These are phyloP conservation scores for Halcyon senegalensis DNA, from an alignment of 2,113 vertebrate species.

Conservation along the genomic window DNA sequence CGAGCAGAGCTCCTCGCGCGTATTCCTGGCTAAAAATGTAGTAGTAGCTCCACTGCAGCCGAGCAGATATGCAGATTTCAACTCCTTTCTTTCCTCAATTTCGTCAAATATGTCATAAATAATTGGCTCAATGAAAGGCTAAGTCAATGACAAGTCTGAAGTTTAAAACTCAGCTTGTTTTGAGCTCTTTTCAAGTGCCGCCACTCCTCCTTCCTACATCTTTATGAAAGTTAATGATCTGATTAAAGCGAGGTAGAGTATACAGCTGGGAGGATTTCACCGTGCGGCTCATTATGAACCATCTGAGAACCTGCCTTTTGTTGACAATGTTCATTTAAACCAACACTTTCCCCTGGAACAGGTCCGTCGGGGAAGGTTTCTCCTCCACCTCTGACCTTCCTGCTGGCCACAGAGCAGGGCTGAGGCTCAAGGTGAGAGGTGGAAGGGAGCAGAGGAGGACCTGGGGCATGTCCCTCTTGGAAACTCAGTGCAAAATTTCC, in stretches of 20 bases:
- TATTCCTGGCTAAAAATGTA: not conserved
- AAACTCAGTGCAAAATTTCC: not conserved
- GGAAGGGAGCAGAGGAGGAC: not conserved
- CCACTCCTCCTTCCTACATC: constrained; percentile 65
- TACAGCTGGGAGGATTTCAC: constrained; percentile 33
- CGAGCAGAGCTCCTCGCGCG: not conserved
- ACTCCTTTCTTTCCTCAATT: constrained; percentile 20
- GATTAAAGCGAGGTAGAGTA: constrained; percentile 26
- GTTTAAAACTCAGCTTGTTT: constrained; percentile 55
- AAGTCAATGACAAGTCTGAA: constrained; percentile 69
- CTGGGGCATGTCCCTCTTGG: rapidly evolving
- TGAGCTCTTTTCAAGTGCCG: constrained; percentile 58
- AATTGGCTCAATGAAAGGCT: constrained; percentile 64
- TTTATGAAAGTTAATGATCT: constrained; percentile 62
- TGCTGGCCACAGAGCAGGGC: not conserved
- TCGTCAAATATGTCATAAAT: constrained; percentile 65
- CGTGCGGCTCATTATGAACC: not conserved
- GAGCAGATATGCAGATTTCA: constrained; percentile 48
- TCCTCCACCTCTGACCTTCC: rapidly evolving
- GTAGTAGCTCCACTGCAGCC: constrained; percentile 28
- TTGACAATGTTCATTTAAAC: not conserved
- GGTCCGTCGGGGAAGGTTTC: not conserved
- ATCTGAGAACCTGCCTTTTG: not conserved
- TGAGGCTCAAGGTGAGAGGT: not conserved
- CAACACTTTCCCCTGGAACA: rapidly evolving